A percentile compares a stretch with the other conserved stretches of the same genome.
phyloP scores from a whole-genome alignment of 1,140 invertebrate genomes.

The Oryctes rhinoceros region DNA sequence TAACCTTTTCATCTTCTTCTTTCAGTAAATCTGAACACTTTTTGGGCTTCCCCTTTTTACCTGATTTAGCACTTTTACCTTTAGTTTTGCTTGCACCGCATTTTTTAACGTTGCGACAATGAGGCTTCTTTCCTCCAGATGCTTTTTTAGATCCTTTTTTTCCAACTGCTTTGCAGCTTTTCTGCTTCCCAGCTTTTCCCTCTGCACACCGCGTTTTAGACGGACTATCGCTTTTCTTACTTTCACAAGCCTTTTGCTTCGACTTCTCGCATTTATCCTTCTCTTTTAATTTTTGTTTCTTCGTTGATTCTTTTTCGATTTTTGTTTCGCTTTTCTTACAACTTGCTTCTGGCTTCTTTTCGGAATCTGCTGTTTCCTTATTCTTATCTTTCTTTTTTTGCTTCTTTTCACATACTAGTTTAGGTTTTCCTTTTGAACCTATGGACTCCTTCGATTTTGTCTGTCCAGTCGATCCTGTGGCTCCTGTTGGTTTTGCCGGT shows the following conservation, averaged over 20 bases:
- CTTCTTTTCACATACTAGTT: neutral
- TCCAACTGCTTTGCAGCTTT: neutral
- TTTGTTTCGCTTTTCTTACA: too few species aligned
- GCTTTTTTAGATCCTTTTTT: neutral
- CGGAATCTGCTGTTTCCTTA: neutral
- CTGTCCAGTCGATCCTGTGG: too few species aligned
- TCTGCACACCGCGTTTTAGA: neutral
- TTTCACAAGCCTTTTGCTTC: neutral
- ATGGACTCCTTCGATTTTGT: too few species aligned
- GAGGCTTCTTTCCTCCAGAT: neutral
- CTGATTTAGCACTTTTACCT: neutral
- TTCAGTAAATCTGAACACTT: conserved; percentile 25
- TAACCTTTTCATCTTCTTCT: conserved; percentile 7
- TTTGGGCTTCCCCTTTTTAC: conserved; percentile 13
- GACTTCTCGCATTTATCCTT: neutral
- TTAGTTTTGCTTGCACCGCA: conserved; percentile 1
- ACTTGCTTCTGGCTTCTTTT: too few species aligned
- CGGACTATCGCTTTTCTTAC: neutral
- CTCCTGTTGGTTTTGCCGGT: too few species aligned
- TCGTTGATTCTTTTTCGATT: neutral
- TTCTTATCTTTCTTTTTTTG: neutral
- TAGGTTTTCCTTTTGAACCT: neutral
- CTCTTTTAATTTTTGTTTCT: neutral
- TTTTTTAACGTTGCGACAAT: conserved; percentile 1
- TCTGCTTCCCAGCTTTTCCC: neutral